A percentile compares a stretch with the other conserved stretches of the same genome.
Conservation (phyloP, 2,888 invertebrate species). For the Cyrtodaria siliqua region DNA sequence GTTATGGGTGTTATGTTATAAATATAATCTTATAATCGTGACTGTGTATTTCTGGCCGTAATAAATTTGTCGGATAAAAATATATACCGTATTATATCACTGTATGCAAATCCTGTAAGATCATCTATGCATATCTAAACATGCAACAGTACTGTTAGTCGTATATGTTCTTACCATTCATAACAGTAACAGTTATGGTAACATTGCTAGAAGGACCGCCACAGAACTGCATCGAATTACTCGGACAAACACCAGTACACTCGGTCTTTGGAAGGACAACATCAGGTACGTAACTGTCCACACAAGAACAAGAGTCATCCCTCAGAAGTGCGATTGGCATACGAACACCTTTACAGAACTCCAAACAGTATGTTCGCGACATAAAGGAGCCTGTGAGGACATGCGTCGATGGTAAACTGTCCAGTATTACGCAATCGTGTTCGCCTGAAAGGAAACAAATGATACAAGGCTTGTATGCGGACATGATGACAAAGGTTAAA, state of each 20-base stretch:
- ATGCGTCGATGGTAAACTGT: not conserved
- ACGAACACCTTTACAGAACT: slow-evolving; percentile 49
- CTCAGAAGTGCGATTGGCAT: slow-evolving; percentile 22
- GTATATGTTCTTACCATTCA: no score
- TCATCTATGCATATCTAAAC: no score
- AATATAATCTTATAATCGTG: no score
- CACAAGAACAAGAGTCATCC: slow-evolving; percentile 32
- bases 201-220: slow-evolving; percentile 18
- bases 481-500: no score
- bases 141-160: no score
- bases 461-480: no score
- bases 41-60: no score
- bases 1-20: no score
- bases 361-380: slow-evolving; percentile 44
- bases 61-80: no score
- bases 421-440: slow-evolving; percentile 5
- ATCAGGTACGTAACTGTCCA: slow-evolving; percentile 9
- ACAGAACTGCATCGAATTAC: slow-evolving; percentile 50
- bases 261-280: not conserved
- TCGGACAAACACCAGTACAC: slow-evolving; percentile 34
- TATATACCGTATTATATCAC: no score
- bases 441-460: slow-evolving; percentile 3
- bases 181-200: no score
- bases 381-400: slow-evolving; percentile 7
- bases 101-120: no score